These are phyloP conservation scores for Drosophila sproati DNA, from an alignment of 1,140 invertebrate genomes.

Conservation along the genomic window DNA sequence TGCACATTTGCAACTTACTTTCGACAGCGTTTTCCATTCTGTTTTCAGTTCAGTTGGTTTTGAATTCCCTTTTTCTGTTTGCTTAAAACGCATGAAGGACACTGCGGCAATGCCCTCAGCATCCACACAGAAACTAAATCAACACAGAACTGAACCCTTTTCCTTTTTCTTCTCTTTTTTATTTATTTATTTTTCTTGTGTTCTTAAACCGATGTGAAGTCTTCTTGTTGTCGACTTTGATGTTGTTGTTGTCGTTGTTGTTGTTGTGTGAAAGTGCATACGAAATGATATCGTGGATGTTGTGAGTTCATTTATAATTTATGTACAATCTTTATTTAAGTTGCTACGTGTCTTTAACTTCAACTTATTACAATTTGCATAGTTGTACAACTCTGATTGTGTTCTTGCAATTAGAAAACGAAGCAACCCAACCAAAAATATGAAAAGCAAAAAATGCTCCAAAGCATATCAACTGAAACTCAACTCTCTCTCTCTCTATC, in stretches of 20 bases:
- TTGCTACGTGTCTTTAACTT: slow-evolving; percentile 75
- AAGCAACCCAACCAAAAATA: slow-evolving; percentile 45
- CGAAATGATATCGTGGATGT: slow-evolving; percentile 29
- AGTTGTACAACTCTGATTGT: slow-evolving; percentile 75
- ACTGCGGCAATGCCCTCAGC: slow-evolving; percentile 52
- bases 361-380: slow-evolving; percentile 82
- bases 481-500: slow-evolving; percentile 52
- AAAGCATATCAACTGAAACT: slow-evolving; percentile 29
- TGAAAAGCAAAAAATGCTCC: slow-evolving; percentile 23
- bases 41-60: slow-evolving; percentile 15
- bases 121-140: slow-evolving; percentile 15
- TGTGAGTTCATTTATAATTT: slow-evolving; percentile 32
- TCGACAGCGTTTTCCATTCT: slow-evolving; percentile 14
- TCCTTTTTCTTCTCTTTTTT: slow-evolving; percentile 20
- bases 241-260: slow-evolving; percentile 26
- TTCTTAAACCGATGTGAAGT: slow-evolving; percentile 25
- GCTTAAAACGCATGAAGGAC: slow-evolving; percentile 71
- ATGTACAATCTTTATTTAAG: slow-evolving; percentile 30
- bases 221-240: slow-evolving; percentile 23
- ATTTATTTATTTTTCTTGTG: neutral
- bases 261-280: slow-evolving; percentile 39
- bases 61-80: slow-evolving; percentile 20
- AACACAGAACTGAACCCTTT: slow-evolving; percentile 22
- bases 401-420: slow-evolving; percentile 65
- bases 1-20: slow-evolving; percentile 3